A percentile compares a stretch with the other conserved stretches of the same genome.
phyloP scores from a whole-genome alignment of 2,888 invertebrate genomes.

The Agonopterix arenella region DNA sequence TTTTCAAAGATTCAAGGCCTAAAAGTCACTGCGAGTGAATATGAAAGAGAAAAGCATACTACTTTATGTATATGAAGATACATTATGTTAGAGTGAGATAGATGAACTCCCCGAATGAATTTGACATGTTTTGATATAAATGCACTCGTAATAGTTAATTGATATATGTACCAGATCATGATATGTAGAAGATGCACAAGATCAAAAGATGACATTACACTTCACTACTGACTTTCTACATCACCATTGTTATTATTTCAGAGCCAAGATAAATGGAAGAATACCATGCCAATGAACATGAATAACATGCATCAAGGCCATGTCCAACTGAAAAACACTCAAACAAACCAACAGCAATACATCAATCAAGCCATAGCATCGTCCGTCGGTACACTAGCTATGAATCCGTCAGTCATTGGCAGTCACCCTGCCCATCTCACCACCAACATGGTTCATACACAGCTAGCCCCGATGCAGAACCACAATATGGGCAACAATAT shows the following conservation, averaged over 20 bases:
- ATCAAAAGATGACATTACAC: too few relatives aligned
- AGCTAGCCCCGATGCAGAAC: constrained; percentile 70
- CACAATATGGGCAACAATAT: constrained; percentile 63
- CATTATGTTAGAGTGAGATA: too few relatives aligned
- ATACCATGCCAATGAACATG: constrained; percentile 78
- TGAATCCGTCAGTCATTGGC: constrained; percentile 67
- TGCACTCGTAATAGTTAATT: too few relatives aligned
- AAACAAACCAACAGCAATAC: constrained; percentile 72
- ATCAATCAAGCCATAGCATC: constrained; percentile 68
- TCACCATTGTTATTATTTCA: constrained; percentile 55
- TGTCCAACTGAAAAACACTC: constrained; percentile 66
- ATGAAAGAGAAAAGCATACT: too few relatives aligned
- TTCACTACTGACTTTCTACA: not conserved
- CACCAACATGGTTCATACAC: constrained; percentile 73
- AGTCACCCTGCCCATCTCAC: constrained; percentile 66
- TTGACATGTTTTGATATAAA: too few relatives aligned
- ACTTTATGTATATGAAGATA: too few relatives aligned
- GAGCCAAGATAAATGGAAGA: constrained; percentile 93
- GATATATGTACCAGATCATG: too few relatives aligned
- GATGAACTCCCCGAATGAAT: too few relatives aligned
- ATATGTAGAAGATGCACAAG: too few relatives aligned
- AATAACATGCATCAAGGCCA: constrained; percentile 73
- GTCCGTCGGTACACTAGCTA: constrained; percentile 64
- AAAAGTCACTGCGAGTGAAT: too few relatives aligned
- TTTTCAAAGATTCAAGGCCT: too few relatives aligned